Base-by-base conservation (phyloP, 2,113 vertebrate species). In the Urocolius indicus region DNA sequence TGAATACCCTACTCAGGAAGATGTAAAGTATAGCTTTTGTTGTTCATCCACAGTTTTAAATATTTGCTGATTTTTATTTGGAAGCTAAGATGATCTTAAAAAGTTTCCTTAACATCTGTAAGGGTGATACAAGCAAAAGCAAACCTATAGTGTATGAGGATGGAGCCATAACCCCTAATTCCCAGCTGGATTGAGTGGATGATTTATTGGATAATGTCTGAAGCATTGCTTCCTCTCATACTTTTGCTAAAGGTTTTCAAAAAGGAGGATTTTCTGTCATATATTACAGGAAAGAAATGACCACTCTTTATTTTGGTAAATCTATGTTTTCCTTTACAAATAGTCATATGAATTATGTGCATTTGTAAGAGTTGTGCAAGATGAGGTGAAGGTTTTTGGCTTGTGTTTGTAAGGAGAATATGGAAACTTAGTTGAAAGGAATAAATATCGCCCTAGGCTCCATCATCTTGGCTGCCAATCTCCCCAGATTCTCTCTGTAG, bases 11-110 rank as follows among this genome's bases (percentile, higher is more conserved):
- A 34, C 36, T 13, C 82, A 45, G 20, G 27, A 80, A 76, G n/a
- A 11, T 78, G 30, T 34, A 58, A 82, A n/a, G 10, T 51, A 1
- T 1, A 15, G 13, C 15, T 3, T 0, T 4, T 10, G 48, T 57
- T 22, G 10, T 32, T 84, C 81, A 52, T 15, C 26, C 34, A 30
- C 5, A 23, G 4, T 59, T 51, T 80, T 83, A 20, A 45, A 58
- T 52, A 27, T 51, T 29, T 57, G 12, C 20, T 66, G 34, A 18
- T 9, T 49, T 71, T 85, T 27, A 49, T 71, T 59, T 55, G 45
- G 45, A 82, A 66, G 7, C 30, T 55, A 54, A 79, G 49, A 19
- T 71, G 9, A 49, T 58, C 61, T 85, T 69, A 7, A 14, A 68
- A 73, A 69, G 16, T 59, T 88, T 82, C 34, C 24, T 71, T 69